Evolutionary conservation across 2,113 vertebrate genomes (phyloP).

Genomic region (Ctenodactylus gundi): DNA sequence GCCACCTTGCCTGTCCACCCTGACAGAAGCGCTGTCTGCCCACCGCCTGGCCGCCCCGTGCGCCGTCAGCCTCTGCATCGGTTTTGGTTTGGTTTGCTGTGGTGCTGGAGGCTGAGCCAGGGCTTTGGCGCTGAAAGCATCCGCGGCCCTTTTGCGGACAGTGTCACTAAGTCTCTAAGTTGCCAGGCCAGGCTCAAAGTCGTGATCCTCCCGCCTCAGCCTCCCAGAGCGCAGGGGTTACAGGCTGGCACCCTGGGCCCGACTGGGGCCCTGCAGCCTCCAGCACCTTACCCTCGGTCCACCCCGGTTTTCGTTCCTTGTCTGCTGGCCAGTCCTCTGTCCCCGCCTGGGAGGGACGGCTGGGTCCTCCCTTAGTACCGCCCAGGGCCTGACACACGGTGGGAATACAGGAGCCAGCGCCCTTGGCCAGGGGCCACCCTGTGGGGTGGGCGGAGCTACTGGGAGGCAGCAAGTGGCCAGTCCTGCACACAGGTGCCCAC

Average conservation of each 20-base stretch:
- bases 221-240: no score
- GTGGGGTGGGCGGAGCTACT: background rate
- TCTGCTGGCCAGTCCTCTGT: background rate
- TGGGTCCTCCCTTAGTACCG: background rate
- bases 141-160: no score
- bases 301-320: no score
- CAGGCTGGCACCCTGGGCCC: no score
- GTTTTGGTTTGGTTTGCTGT: background rate
- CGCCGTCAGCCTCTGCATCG: background rate
- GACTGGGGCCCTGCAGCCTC: no score
- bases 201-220: no score
- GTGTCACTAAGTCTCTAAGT: no score
- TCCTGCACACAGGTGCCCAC: fast-evolving
- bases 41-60: background rate
- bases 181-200: no score
- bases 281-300: no score
- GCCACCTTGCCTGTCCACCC: background rate
- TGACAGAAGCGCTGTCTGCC: background rate
- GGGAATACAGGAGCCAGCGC: no score
- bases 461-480: background rate
- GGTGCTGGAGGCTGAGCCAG: no score
- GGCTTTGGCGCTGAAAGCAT: no score
- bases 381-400: background rate
- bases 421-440: background rate
- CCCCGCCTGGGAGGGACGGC: background rate